Percentiles rank a stretch among this genome's conserved stretches.
These are phyloP conservation scores for Cephus cinctus DNA, from an alignment of 1,140 invertebrate genomes.

Conservation along the genomic window DNA sequence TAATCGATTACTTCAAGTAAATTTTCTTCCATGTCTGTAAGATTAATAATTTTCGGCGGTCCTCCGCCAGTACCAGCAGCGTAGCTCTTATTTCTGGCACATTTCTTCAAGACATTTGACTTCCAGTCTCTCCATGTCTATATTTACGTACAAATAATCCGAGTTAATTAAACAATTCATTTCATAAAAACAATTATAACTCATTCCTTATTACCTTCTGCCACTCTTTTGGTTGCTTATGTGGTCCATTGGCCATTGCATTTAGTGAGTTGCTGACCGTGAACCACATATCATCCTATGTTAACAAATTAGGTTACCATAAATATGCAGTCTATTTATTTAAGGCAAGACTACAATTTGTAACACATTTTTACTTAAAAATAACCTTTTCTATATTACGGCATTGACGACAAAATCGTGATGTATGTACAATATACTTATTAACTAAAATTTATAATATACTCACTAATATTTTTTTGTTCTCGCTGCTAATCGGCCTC, in stretches of 20 bases:
- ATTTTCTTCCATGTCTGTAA: neutral
- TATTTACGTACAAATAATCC: neutral
- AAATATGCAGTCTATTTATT: too few relatives aligned
- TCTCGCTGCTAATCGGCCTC: neutral
- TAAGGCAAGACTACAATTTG: neutral
- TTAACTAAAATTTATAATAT: neutral
- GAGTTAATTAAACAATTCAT: neutral
- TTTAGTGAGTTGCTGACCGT: neutral
- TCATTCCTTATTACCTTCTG: neutral
- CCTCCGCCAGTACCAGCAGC: neutral
- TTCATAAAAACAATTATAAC: neutral
- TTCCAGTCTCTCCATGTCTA: constrained; percentile 2
- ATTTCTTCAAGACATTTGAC: neutral
- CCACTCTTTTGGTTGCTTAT: neutral
- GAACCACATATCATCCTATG: constrained; percentile 3
- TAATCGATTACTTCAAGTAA: neutral
- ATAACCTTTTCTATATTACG: neutral
- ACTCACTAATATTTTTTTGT: neutral
- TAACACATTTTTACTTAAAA: neutral
- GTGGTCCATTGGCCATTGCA: neutral
- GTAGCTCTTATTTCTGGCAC: neutral
- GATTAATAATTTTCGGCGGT: neutral
- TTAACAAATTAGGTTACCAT: neutral
- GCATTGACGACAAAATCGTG: neutral
- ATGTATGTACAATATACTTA: neutral